phyloP scores from a whole-genome alignment of 2,888 invertebrate species.

The Tiliacea aurago region DNA sequence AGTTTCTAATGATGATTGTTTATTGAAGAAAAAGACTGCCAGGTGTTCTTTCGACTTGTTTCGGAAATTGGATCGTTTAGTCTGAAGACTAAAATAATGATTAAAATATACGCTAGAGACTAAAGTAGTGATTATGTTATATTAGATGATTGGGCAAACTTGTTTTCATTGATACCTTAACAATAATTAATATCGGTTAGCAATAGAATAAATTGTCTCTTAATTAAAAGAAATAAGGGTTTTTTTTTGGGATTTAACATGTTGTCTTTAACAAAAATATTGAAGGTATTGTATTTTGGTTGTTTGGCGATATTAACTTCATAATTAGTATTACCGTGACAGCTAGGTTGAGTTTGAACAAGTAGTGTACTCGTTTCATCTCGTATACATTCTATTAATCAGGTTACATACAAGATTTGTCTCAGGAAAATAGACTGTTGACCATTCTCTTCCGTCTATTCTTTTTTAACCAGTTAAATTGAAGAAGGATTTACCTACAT shows the following conservation, averaged over 20 bases:
- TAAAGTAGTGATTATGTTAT: slow-evolving; percentile 23
- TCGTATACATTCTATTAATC: neutral
- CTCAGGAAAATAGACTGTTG: neutral
- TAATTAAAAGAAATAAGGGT: neutral
- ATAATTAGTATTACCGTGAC: neutral
- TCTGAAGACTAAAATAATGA: slow-evolving; percentile 14
- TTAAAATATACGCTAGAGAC: slow-evolving; percentile 12
- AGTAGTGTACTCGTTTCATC: slow-evolving; percentile 9
- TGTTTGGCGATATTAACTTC: neutral
- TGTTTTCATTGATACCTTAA: slow-evolving; percentile 25
- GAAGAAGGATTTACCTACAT: slow-evolving; percentile 12
- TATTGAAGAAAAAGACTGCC: slow-evolving; percentile 13
- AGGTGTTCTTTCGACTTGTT: slow-evolving; percentile 38
- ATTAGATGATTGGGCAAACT: neutral
- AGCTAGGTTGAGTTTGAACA: neutral
- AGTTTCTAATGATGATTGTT: slow-evolving; percentile 40
- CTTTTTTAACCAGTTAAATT: neutral
- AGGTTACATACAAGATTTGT: neutral
- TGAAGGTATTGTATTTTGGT: neutral
- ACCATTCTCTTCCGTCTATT: neutral
- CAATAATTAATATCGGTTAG: slow-evolving; percentile 21
- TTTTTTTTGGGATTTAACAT: neutral
- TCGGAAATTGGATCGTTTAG: slow-evolving; percentile 23
- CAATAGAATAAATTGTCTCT: slow-evolving; percentile 4
- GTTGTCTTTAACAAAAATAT: neutral